A percentile compares a stretch with the other conserved stretches of the same genome.
These are phyloP conservation scores for Drosophila silvestris DNA, from an alignment of 2,888 invertebrate genomes.

Conservation along the genomic window DNA sequence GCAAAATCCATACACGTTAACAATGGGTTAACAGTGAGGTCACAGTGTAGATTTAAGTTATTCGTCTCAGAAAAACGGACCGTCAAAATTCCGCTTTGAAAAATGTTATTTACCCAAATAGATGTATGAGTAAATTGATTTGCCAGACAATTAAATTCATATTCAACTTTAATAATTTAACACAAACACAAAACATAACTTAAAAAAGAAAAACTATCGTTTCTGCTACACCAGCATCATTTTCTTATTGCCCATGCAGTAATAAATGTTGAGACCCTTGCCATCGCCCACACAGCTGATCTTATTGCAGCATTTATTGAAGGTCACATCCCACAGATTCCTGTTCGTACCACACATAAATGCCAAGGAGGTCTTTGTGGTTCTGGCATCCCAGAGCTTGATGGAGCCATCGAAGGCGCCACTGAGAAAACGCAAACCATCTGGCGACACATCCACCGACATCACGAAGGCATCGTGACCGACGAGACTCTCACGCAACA, in stretches of 20 bases:
- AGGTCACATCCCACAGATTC: constrained; percentile 51
- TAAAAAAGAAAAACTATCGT: neutral
- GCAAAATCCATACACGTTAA: neutral
- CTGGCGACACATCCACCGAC: constrained; percentile 36
- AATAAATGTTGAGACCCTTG: constrained; percentile 39
- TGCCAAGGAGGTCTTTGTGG: constrained; percentile 17
- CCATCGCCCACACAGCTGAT: constrained; percentile 47
- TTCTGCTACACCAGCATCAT: constrained; percentile 30
- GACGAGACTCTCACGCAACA: neutral
- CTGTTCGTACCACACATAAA: constrained; percentile 15
- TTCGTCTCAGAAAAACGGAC: neutral
- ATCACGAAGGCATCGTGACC: constrained; percentile 29
- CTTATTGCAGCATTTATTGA: constrained; percentile 37
- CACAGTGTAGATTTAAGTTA: neutral
- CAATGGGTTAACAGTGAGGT: neutral
- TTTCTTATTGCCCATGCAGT: constrained; percentile 36
- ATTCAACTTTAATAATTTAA: constrained; percentile 22
- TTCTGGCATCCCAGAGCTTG: constrained; percentile 48
- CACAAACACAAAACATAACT: neutral
- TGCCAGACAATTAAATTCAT: neutral
- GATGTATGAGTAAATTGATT: neutral
- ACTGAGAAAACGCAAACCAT: constrained; percentile 35
- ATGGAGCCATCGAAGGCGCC: constrained; percentile 41
- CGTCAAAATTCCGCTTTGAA: neutral
- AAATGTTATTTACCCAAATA: neutral